Evolutionary conservation across 1,140 invertebrate genomes (phyloP), one percentile per base, ranked within the genome.

Genomic region (Pemphigus obesinymphae): DNA sequence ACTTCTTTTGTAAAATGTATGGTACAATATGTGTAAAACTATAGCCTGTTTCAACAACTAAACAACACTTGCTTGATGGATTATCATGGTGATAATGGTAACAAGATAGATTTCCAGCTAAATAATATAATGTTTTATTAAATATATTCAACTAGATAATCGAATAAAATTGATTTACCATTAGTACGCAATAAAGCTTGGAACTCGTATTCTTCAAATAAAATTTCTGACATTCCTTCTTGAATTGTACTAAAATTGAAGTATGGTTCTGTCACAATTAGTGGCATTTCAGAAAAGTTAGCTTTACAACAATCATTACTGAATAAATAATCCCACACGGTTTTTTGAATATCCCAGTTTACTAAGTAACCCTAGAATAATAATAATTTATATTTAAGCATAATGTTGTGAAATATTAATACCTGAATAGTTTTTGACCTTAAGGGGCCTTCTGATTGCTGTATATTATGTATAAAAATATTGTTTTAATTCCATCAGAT

Each of bases 171-270:
- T 40, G 34, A 29, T 78, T 86, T 85, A 90, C 94, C 89, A 86
- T 96, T 97, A 37, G 93, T 93, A 85, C 93, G 90, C 61, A 96
- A 89, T 63, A 99, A 88, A 10, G 93, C 92, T 75, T 94, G 91
- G 85, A 97, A 96, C 84, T 96, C 95, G 86, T 97, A 99, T 87
- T 99, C 97, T 87, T 99, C 98, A 88, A 99, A 99, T 82, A 99
- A 93, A 83, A 99, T 95, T 89, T 99, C 98, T 53, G 93, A 92
- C 87, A 96, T 94, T 17, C 92, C 94, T 87, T 99, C 96, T 88
- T 98, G 95, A 72, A 97, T 92, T 10, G 94, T 94, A 10, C 90
- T 89, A 88, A 99, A 99, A 87, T 99, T 98, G 86, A 97, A 97
- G 84, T 94, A 91, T 2, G 97, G 97, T 87, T 99, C 97, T 0